Evolutionary conservation across 1,140 invertebrate genomes (phyloP), one percentile per base, ranked within the genome.

Genomic region (Pachypeltis micranthus): DNA sequence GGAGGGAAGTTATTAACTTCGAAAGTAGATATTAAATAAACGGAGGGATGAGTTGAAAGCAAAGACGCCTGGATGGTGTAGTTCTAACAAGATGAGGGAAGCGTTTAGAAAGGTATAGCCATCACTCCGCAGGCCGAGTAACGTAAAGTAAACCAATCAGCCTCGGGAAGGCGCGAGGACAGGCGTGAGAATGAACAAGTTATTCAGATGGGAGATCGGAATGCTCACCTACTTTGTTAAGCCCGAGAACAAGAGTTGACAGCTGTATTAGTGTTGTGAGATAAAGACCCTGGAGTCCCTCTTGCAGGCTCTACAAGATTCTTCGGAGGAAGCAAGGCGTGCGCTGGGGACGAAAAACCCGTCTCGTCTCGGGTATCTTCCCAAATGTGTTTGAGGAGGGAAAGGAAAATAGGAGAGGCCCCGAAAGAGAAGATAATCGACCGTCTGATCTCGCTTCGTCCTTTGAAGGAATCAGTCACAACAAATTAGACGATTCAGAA

Each of bases 141-240:
- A n/a, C n/a, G 47, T 51, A 51, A 51, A 51, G 47, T 51, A 51
- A 51, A 51, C 47, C 47, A 10, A 39, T 39, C 34, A 39, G n/a
- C 34, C n/a, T n/a, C 34, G n/a, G 23, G 4, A 10, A 4, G 21
- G 47, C 47, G 21, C 47, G 47, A 21, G 47, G 47, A 51, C 47
- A 51, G 47, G 47, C 47, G 47, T 51, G 47, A 51, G 47, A 51
- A 51, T 51, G 47, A 51, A 51, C 47, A 51, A 51, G 47, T 51
- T 51, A 51, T 51, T 51, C 47, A 51, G 23, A 51, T 51, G 47
- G 4, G 47, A 21, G 47, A 51, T 51, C 21, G 47, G 47, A 51
- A 51, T 51, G 47, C 47, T 51, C 47, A 51, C 47, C 47, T 51
- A 51, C 47, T 51, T 51, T 51, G 47, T 51, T 51, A 21, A 51